Base-by-base conservation (phyloP, 2,888 invertebrate species). In the Leucozona laternaria region DNA sequence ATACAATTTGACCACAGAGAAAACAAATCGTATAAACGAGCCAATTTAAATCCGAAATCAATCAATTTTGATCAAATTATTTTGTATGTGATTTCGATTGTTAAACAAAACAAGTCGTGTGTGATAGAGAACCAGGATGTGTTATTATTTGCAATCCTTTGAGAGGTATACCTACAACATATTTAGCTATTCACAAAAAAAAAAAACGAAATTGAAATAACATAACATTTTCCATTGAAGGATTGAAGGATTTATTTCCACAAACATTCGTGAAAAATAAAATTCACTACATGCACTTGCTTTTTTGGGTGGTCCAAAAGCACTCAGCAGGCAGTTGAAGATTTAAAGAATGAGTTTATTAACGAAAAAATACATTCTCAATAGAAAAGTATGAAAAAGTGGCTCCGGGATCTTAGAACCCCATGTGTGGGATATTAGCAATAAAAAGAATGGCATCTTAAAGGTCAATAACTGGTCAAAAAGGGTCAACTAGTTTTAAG, bases 51-150 rank as follows among this genome's bases (percentile, higher is more conserved):
- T 22, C 13, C 22, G 11, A 22, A 50, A 50, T 22, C 50, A 50
- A 50, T 50, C 50, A 50, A 50, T 50, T 50, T 50, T 50, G 50
- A 50, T 50, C 22, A 13, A 50, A 50, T 50, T 50, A 50, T 48
- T 50, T 4, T 13, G 31, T n/a, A 31, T 50, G 50, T 50, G 50
- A 50, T 50, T 50, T 50, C 22, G 11, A 50, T 22, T 50, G 22
- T 20, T 13, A 50, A 22, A 50, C 22, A 50, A 50, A 50, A 22
- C 10, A 50, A 11, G 11, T 1, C 10, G n/a, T 10, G 11, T 13
- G 20, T 22, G 4, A 20, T 22, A 20, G 5, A 22, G 11, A 22
- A 20, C 22, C 22, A 22, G 11, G 50, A 5, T 50, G 13, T n/a
- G n/a, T n/a, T 22, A 22, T 20, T 22, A 6, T 50, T 22, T 22